Conservation (phyloP, 2,888 invertebrate genomes). For the Leptothorax acervorum region DNA sequence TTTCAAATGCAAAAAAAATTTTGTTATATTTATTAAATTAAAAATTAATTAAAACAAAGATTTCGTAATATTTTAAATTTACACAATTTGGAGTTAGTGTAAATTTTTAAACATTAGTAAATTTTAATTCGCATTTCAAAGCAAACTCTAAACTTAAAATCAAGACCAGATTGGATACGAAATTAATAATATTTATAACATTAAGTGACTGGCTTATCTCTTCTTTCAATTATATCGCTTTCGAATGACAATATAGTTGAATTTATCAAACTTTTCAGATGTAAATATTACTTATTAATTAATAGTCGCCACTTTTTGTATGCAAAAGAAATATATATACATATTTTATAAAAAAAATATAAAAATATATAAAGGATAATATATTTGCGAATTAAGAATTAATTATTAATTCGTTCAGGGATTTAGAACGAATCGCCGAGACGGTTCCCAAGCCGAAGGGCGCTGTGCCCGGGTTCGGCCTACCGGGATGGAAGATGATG, state of each 20-base stretch:
- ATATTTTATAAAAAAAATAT: slow-evolving; percentile 4
- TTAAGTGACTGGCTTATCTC: background rate
- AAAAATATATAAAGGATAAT: background rate
- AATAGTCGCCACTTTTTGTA: background rate
- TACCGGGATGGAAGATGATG: slow-evolving; percentile 85
- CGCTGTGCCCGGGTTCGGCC: slow-evolving; percentile 80
- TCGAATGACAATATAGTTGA: background rate
- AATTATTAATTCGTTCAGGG: slow-evolving; percentile 61
- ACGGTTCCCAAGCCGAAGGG: slow-evolving; percentile 81
- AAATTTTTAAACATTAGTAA: background rate
- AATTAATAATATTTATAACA: background rate
- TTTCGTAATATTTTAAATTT: background rate
- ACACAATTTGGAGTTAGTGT: background rate
- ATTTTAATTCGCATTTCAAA: background rate
- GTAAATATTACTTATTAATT: background rate
- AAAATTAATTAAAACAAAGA: background rate
- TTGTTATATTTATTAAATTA: background rate
- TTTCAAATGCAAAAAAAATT: background rate
- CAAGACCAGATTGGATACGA: background rate
- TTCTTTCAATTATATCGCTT: background rate
- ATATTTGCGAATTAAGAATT: background rate
- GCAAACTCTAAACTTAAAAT: background rate
- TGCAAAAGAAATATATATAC: background rate
- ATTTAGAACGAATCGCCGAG: slow-evolving; percentile 75
- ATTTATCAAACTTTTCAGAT: background rate